Evolutionary conservation across 2,113 vertebrate species (phyloP).

Genomic region (Pachypanchax playfairii): DNA sequence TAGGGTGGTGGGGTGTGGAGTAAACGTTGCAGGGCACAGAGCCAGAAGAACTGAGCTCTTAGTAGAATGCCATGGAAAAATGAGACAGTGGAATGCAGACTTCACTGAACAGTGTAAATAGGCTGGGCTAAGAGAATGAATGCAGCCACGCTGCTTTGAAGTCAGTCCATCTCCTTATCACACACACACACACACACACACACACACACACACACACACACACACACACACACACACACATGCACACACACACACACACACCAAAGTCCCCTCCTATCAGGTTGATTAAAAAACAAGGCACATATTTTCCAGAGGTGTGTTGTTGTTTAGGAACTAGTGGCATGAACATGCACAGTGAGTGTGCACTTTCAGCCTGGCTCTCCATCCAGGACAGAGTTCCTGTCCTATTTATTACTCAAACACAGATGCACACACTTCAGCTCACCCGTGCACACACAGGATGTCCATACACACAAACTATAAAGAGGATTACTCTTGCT

Average conservation of each 20-base stretch:
- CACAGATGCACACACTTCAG: constrained; percentile 46
- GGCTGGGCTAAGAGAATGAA: constrained; percentile 75
- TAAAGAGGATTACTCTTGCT: constrained; percentile 59
- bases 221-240: constrained; percentile 28
- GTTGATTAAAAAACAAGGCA: constrained; percentile 29
- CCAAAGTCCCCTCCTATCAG: constrained; percentile 26
- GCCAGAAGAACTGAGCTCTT: constrained; percentile 74
- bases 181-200: constrained; percentile 32
- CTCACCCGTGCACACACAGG: constrained; percentile 30
- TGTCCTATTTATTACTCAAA: constrained; percentile 55
- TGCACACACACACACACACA: constrained; percentile 31
- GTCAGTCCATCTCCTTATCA: constrained; percentile 57
- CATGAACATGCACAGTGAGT: constrained; percentile 11
- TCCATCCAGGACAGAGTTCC: constrained; percentile 29
- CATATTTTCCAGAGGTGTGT: not conserved
- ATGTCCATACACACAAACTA: constrained; percentile 18
- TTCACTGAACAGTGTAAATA: constrained; percentile 82
- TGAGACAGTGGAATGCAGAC: constrained; percentile 83
- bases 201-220: constrained; percentile 36
- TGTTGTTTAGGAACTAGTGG: no score
- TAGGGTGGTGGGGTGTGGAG: constrained; percentile 11
- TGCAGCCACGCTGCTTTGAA: constrained; percentile 78
- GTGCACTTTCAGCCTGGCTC: constrained; percentile 1
- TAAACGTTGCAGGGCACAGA: constrained; percentile 60
- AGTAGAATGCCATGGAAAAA: constrained; percentile 81